Percentiles rank a stretch among this genome's conserved stretches.
These are phyloP conservation scores for Thecocarcelia acutangulata DNA, from an alignment of 2,888 invertebrate genomes.

Conservation along the genomic window DNA sequence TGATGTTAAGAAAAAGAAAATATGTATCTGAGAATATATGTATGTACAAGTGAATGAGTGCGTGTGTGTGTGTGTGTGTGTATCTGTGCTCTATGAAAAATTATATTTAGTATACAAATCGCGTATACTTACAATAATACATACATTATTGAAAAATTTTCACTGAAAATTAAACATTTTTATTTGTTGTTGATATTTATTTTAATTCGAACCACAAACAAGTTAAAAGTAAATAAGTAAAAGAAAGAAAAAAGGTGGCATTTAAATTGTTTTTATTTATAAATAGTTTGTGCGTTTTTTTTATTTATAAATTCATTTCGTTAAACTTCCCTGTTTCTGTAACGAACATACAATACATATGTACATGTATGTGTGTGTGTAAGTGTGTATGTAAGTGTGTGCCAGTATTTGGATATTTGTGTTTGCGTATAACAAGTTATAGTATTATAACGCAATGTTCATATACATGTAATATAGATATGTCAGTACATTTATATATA, in stretches of 20 bases:
- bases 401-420: no score
- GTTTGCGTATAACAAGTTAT: no score
- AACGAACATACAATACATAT: no score
- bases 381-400: neutral
- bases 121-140: constrained; percentile 26
- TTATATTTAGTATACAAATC: constrained; percentile 69
- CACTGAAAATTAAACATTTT: neutral
- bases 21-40: constrained; percentile 1
- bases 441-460: no score
- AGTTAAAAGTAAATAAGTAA: neutral
- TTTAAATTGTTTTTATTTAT: constrained; percentile 12
- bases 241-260: neutral
- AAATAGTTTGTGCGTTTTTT: constrained; percentile 10
- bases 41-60: neutral
- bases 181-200: neutral
- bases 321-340: no score
- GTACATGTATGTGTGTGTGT: no score
- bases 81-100: neutral
- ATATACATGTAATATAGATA: no score
- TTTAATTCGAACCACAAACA: neutral
- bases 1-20: neutral
- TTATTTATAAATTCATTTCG: neutral
- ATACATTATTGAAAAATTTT: constrained; percentile 30
- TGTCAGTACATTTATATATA: constrained; percentile 67
- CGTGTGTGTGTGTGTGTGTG: constrained; percentile 26